phyloP scores from a whole-genome alignment of 1,140 invertebrate genomes.

The Penaeus chinensis region DNA sequence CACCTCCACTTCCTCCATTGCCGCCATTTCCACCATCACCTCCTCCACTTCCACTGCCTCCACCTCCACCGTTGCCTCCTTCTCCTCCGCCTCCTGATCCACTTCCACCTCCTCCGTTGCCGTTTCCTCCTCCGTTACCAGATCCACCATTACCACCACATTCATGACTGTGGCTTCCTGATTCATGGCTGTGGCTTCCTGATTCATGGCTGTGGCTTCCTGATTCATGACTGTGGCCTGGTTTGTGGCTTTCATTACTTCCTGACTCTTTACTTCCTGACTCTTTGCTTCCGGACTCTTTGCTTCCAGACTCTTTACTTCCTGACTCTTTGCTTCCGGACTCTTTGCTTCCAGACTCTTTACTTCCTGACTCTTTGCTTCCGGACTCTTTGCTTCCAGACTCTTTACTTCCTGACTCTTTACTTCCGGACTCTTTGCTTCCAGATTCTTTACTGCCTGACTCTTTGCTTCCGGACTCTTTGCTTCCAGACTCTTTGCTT shows the following conservation, averaged over 20 bases:
- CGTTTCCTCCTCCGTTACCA: neutral
- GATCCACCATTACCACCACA: too few species aligned
- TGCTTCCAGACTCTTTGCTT: slow-evolving; percentile 22
- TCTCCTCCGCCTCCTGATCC: neutral
- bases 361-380: slow-evolving; percentile 25
- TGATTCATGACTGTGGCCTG: too few species aligned
- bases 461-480: slow-evolving; percentile 20
- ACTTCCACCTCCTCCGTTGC: neutral
- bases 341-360: slow-evolving; percentile 5
- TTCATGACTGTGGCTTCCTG: too few species aligned
- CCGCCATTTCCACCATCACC: slow-evolving; percentile 12
- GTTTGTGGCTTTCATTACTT: too few species aligned
- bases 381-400: slow-evolving; percentile 11
- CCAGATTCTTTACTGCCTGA: slow-evolving; percentile 7
- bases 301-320: neutral
- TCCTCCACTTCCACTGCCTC: neutral
- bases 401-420: slow-evolving; percentile 20
- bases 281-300: neutral
- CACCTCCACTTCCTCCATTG: too few species aligned
- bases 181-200: too few species aligned
- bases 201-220: too few species aligned
- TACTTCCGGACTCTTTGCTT: slow-evolving; percentile 20
- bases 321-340: neutral
- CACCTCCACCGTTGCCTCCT: neutral
- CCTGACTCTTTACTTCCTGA: neutral